Percentiles rank a stretch among this genome's conserved stretches.
Evolutionary conservation across 2,113 vertebrate species (phyloP).

Genomic region (Stictonetta naevosa): DNA sequence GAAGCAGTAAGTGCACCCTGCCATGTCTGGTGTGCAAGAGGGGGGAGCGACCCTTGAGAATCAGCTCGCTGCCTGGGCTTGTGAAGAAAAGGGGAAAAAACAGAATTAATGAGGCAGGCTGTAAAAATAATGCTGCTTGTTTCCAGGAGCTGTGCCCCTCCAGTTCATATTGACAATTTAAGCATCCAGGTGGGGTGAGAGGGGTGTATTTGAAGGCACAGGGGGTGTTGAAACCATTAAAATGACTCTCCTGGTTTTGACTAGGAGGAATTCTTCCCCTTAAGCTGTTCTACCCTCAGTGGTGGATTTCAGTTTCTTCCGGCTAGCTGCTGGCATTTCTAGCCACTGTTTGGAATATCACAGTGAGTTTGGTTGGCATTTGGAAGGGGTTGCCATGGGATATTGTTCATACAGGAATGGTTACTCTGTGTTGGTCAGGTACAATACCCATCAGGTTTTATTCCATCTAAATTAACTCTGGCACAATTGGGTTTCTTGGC

Average conservation of each 20-base stretch:
- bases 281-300: neutral
- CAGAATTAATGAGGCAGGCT: neutral
- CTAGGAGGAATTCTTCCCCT: neutral
- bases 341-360: neutral
- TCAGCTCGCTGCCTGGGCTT: neutral
- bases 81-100: neutral
- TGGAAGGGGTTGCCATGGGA: neutral
- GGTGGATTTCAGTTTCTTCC: neutral
- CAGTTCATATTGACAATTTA: neutral
- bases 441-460: neutral
- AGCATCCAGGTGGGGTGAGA: neutral
- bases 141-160: neutral
- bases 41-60: neutral
- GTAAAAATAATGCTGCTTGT: neutral
- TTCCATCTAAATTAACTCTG: neutral
- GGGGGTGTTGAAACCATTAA: neutral
- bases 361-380: neutral
- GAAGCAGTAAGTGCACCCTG: rapidly evolving
- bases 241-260: neutral
- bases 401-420: neutral
- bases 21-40: rapidly evolving
- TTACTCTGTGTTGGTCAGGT: neutral
- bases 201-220: neutral
- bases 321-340: neutral
- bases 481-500: neutral